These are phyloP conservation scores for Miichthys miiuy DNA, from an alignment of 2,797 vertebrate species.

Conservation along the genomic window DNA sequence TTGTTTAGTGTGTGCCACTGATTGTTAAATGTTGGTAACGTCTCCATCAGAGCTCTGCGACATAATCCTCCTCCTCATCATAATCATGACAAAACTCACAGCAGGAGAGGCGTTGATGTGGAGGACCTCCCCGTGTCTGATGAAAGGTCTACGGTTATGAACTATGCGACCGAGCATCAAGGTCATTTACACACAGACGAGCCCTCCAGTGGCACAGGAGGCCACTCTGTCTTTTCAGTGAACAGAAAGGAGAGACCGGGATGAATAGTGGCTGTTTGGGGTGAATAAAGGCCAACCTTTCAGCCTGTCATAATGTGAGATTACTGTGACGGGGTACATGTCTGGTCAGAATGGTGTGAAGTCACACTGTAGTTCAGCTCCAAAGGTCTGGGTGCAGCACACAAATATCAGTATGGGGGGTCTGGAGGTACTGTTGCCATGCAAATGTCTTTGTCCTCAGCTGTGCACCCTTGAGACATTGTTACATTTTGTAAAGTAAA, in stretches of 20 bases:
- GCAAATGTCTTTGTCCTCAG: slow-evolving; percentile 56
- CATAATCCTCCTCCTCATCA: slow-evolving; percentile 64
- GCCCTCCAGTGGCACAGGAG: slow-evolving; percentile 72
- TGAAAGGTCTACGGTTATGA: slow-evolving; percentile 69
- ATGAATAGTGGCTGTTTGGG: slow-evolving; percentile 76
- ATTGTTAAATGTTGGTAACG: slow-evolving; percentile 68
- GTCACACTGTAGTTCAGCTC: slow-evolving; percentile 69
- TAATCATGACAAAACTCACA: slow-evolving; percentile 73
- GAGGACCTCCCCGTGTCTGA: slow-evolving; percentile 70
- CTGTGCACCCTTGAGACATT: slow-evolving; percentile 2
- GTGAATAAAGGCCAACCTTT: slow-evolving; percentile 79
- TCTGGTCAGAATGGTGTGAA: slow-evolving; percentile 71
- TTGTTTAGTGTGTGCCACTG: slow-evolving; percentile 28
- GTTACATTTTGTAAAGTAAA: slow-evolving; percentile 7
- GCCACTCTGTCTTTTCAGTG: slow-evolving; percentile 69
- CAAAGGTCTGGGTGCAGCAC: slow-evolving; percentile 34
- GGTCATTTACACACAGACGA: slow-evolving; percentile 75
- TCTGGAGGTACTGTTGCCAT: slow-evolving; percentile 48
- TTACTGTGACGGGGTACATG: slow-evolving; percentile 75
- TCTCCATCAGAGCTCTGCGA: slow-evolving; percentile 62
- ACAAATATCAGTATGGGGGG: slow-evolving; percentile 59
- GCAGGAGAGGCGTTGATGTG: slow-evolving; percentile 68
- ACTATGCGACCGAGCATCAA: slow-evolving; percentile 63
- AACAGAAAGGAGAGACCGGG: slow-evolving; percentile 66
- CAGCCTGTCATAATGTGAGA: slow-evolving; percentile 79